Conservation (phyloP, 2,888 invertebrate genomes). For the Anorthoa munda region DNA sequence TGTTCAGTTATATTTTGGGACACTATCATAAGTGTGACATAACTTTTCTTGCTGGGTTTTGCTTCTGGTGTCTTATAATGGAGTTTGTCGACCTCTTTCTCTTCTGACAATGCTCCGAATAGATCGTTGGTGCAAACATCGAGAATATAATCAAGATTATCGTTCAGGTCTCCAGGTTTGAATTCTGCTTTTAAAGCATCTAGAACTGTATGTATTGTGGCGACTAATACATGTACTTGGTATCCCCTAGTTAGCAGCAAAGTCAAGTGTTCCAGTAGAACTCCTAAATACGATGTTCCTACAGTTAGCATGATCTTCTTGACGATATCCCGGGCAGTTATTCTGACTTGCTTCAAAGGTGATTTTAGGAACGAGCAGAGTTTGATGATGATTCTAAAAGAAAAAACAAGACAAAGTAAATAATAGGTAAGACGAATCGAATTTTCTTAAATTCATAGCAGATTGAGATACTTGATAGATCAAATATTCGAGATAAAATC, state of each 20-base stretch:
- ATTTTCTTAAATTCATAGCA: neutral
- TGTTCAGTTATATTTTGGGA: constrained; percentile 95
- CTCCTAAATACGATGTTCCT: constrained; percentile 95
- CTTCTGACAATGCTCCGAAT: constrained; percentile 96
- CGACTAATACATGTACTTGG: constrained; percentile 98
- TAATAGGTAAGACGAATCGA: neutral
- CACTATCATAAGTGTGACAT: constrained; percentile 95
- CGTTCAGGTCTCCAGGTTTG: constrained; percentile 94
- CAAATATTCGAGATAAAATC: neutral
- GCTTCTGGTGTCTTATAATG: constrained; percentile 95
- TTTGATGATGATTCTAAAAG: constrained; percentile 95
- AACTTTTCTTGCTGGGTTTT: constrained; percentile 96
- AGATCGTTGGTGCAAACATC: constrained; percentile 97
- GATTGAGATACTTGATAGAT: no score
- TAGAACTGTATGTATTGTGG: constrained; percentile 96
- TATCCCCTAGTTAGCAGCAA: constrained; percentile 96
- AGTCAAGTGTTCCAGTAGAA: constrained; percentile 95
- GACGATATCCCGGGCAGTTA: constrained; percentile 97
- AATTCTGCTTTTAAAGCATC: constrained; percentile 93
- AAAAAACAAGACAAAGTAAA: neutral
- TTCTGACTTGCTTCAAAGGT: constrained; percentile 96
- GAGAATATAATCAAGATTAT: constrained; percentile 94
- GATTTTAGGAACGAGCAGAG: constrained; percentile 97
- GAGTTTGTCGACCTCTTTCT: constrained; percentile 97
- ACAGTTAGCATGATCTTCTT: constrained; percentile 96